phyloP scores from a whole-genome alignment of 2,888 invertebrate genomes.

The Meandrusa payeni region DNA sequence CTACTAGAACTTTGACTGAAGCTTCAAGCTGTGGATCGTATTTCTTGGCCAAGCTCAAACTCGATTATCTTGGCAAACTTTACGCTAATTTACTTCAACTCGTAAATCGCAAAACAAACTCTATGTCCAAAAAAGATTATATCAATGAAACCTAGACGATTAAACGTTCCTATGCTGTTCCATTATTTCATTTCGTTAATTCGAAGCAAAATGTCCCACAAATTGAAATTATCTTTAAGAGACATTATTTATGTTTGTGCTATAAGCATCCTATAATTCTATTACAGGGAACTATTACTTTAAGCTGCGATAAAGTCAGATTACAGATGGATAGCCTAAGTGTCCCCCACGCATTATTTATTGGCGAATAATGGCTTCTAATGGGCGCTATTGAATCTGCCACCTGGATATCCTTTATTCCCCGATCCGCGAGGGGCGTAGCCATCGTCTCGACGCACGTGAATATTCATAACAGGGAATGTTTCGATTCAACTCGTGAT shows the following conservation, averaged over 20 bases:
- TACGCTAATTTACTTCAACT: too few species aligned
- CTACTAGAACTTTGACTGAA: too few species aligned
- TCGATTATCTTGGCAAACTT: too few species aligned
- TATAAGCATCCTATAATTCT: constrained; percentile 36
- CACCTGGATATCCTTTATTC: constrained; percentile 71
- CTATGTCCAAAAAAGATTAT: too few species aligned
- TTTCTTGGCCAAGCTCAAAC: too few species aligned
- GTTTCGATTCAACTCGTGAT: constrained; percentile 52
- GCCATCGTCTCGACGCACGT: constrained; percentile 45
- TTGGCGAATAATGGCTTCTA: constrained; percentile 77
- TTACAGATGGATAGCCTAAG: constrained; percentile 58
- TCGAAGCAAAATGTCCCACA: background rate
- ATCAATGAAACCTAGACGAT: too few species aligned
- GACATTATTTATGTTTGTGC: constrained; percentile 26
- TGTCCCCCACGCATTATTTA: constrained; percentile 74
- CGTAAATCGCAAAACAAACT: too few species aligned
- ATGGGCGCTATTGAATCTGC: constrained; percentile 77
- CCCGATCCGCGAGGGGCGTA: constrained; percentile 46
- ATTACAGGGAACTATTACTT: constrained; percentile 65
- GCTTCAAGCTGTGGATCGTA: too few species aligned
- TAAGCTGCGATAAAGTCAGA: constrained; percentile 32
- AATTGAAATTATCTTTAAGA: constrained; percentile 22
- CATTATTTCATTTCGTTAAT: background rate
- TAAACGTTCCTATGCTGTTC: too few species aligned
- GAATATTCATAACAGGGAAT: constrained; percentile 65